These are phyloP conservation scores for Harpalus rubripes DNA, from an alignment of 2,888 invertebrate genomes.

Conservation along the genomic window DNA sequence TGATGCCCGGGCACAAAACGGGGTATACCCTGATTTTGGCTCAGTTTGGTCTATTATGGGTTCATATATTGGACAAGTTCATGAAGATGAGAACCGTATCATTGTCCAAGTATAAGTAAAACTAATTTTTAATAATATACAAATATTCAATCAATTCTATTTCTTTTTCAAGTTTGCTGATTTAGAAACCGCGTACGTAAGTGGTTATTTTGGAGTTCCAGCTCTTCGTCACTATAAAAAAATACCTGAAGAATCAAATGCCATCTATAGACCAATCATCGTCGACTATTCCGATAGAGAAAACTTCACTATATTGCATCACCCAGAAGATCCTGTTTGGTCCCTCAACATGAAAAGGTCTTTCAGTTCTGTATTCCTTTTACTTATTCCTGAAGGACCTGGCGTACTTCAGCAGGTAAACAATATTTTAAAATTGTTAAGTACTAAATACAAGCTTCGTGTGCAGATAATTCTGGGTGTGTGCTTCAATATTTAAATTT, in stretches of 20 bases:
- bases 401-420: conserved; percentile 1
- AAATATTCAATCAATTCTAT: not conserved
- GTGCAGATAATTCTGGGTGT: too few relatives aligned
- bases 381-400: not conserved
- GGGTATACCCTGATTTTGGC: not conserved
- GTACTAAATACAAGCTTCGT: too few relatives aligned
- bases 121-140: too few relatives aligned
- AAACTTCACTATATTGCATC: conserved; percentile 20
- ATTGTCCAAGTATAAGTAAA: too few relatives aligned
- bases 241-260: not conserved
- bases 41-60: not conserved
- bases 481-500: too few relatives aligned
- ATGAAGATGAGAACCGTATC: not conserved
- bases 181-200: not conserved
- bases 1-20: not conserved
- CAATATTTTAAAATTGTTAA: not conserved
- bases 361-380: conserved; percentile 75
- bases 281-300: conserved; percentile 5
- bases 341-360: conserved; percentile 84
- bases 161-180: not conserved
- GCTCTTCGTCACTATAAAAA: not conserved
- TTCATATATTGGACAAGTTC: not conserved
- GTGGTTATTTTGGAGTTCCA: not conserved
- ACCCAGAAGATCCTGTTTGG: conserved; percentile 81
- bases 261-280: conserved; percentile 1